A percentile compares a stretch with the other conserved stretches of the same genome.
These are phyloP conservation scores for Balanococcus diminutus DNA, from an alignment of 2,888 invertebrate species.

Conservation along the genomic window DNA sequence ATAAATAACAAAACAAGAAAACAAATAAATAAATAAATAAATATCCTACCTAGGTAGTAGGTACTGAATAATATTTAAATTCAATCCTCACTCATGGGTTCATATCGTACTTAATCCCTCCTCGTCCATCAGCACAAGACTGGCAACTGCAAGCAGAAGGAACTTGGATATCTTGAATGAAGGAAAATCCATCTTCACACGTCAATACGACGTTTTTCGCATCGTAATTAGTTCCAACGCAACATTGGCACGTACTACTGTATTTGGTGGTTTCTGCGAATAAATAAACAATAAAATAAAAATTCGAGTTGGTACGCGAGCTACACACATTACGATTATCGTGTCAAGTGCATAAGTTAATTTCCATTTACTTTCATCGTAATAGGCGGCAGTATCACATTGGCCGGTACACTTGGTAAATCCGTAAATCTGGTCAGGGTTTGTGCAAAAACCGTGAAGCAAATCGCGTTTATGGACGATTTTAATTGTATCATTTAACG, in stretches of 20 bases:
- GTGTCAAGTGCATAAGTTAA: not conserved
- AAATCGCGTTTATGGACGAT: conserved; percentile 64
- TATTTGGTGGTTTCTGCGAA: conserved; percentile 57
- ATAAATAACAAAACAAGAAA: not conserved
- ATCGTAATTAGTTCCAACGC: conserved; percentile 60
- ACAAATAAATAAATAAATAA: not conserved
- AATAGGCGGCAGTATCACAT: conserved; percentile 74
- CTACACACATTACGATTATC: not conserved
- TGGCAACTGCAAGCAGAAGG: conserved; percentile 62
- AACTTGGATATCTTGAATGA: conserved; percentile 60
- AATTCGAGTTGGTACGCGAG: not conserved
- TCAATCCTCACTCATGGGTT: not conserved
- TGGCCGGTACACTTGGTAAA: conserved; percentile 75
- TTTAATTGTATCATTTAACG: conserved; percentile 66
- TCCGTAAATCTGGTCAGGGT: conserved; percentile 67
- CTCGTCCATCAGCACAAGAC: conserved; percentile 58
- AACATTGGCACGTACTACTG: conserved; percentile 61
- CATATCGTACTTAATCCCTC: not conserved
- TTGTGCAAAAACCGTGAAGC: conserved; percentile 70
- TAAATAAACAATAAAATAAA: not conserved
- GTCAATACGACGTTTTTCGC: conserved; percentile 62
- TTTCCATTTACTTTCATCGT: conserved; percentile 67
- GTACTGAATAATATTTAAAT: not conserved
- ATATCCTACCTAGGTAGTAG: not conserved
- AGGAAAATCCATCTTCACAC: conserved; percentile 63